phyloP scores from a whole-genome alignment of 2,888 invertebrate genomes.

The Rhyacophila evoluta region DNA sequence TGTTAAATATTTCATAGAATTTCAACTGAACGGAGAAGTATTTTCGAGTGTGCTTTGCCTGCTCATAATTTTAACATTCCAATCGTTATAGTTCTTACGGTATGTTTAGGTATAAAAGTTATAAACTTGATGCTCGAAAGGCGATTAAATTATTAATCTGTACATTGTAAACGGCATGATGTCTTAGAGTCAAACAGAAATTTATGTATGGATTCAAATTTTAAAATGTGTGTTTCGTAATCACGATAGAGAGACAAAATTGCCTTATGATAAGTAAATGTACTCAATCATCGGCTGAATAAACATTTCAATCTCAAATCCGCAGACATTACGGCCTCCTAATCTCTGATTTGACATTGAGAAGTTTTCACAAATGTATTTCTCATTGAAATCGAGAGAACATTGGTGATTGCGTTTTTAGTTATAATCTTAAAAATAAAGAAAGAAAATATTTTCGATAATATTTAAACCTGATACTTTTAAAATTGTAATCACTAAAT shows the following conservation, averaged over 20 bases:
- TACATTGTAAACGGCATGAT: constrained; percentile 20
- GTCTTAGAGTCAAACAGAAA: constrained; percentile 28
- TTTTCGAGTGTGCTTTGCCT: constrained; percentile 38
- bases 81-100: constrained; percentile 48
- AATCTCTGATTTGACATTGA: constrained; percentile 30
- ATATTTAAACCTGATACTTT: constrained; percentile 53
- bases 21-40: constrained; percentile 30
- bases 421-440: constrained; percentile 39
- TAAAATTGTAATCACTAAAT: constrained; percentile 53
- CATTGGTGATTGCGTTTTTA: constrained; percentile 36
- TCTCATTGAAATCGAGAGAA: neutral
- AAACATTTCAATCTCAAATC: constrained; percentile 34
- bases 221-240: neutral
- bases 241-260: constrained; percentile 38
- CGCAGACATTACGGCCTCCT: constrained; percentile 40
- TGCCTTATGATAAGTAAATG: constrained; percentile 54
- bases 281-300: constrained; percentile 45
- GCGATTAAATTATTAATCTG: neutral
- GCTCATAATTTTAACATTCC: constrained; percentile 53
- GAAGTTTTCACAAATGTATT: constrained; percentile 6
- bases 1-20: constrained; percentile 41
- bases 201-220: neutral
- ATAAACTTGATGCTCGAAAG: constrained; percentile 25
- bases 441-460: constrained; percentile 55
- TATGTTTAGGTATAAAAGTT: constrained; percentile 32